Evolutionary conservation across 1,140 invertebrate genomes (phyloP).

Genomic region (Zaprionus kolodkinae): DNA sequence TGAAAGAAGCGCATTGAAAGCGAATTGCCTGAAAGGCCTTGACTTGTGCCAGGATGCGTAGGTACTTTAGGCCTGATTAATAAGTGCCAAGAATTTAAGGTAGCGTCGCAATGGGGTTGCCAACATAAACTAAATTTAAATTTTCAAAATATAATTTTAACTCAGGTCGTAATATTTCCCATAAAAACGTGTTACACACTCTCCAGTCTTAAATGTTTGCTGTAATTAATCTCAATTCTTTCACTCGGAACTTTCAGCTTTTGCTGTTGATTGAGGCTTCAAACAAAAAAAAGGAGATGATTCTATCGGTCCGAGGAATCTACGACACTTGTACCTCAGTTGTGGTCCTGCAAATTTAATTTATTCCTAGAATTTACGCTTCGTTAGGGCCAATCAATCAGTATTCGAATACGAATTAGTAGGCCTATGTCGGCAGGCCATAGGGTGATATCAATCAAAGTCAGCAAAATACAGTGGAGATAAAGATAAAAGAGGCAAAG

Average conservation of each 20-base stretch:
- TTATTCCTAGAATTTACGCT: slow-evolving; percentile 1
- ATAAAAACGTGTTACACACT: too few relatives aligned
- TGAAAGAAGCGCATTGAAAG: slow-evolving; percentile 70
- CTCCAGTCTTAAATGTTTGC: too few relatives aligned
- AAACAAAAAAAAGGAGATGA: background rate
- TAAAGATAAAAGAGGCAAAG: background rate
- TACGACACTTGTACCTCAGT: background rate
- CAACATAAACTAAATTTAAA: too few relatives aligned
- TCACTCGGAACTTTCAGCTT: too few relatives aligned
- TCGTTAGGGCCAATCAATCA: slow-evolving; percentile 42
- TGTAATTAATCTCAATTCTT: too few relatives aligned
- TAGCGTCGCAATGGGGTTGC: too few relatives aligned
- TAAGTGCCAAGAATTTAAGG: background rate
- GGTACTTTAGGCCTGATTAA: background rate
- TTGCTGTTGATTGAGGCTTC: too few relatives aligned
- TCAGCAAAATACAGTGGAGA: slow-evolving; percentile 38
- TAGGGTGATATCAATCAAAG: slow-evolving; percentile 60
- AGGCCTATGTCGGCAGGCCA: slow-evolving; percentile 15
- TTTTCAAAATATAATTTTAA: too few relatives aligned
- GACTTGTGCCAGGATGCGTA: slow-evolving; percentile 16
- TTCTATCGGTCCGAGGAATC: background rate
- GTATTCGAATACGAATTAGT: slow-evolving; percentile 42
- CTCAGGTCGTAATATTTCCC: too few relatives aligned
- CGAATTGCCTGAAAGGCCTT: slow-evolving; percentile 49
- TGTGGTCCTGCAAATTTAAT: background rate